Evolutionary conservation across 2,888 invertebrate species (phyloP).

Genomic region (Drosophila monieri): DNA sequence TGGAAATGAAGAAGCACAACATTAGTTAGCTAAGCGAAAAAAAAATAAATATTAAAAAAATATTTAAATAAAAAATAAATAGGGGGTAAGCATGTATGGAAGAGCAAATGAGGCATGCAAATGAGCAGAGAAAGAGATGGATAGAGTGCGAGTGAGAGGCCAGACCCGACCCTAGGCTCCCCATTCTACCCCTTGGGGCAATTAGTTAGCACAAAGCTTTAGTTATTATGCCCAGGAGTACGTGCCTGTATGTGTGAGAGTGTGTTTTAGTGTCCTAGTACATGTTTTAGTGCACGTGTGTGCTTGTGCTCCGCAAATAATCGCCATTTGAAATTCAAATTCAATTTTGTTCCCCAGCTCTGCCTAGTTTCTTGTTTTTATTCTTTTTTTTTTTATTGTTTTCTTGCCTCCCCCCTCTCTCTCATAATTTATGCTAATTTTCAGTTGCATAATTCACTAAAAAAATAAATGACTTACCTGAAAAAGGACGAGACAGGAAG

Average conservation of each 20-base stretch:
- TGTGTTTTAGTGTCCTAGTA: constrained; percentile 17
- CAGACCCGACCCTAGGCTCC: too few species aligned
- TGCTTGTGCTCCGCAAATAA: constrained; percentile 58
- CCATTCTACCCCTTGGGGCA: constrained; percentile 50
- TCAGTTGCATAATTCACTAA: constrained; percentile 63
- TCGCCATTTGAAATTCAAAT: constrained; percentile 69
- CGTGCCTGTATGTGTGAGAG: constrained; percentile 17
- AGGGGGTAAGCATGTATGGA: constrained; percentile 3
- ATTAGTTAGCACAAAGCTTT: constrained; percentile 73
- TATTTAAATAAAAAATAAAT: constrained; percentile 3
- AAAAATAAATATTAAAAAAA: constrained; percentile 14
- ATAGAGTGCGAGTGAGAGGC: not conserved
- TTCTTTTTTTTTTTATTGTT: constrained; percentile 3
- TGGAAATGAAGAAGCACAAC: constrained; percentile 1
- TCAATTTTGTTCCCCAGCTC: constrained; percentile 57
- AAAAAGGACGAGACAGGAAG: constrained; percentile 26
- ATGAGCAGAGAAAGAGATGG: constrained; percentile 51
- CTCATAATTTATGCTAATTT: constrained; percentile 71
- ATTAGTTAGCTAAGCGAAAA: constrained; percentile 46
- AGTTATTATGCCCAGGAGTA: constrained; percentile 69
- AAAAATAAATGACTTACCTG: constrained; percentile 39
- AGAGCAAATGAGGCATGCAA: constrained; percentile 69
- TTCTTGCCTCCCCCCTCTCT: not conserved
- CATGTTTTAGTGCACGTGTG: constrained; percentile 18
- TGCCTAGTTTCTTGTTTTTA: constrained; percentile 35